Percentiles rank a stretch among this genome's conserved stretches.
phyloP scores from a whole-genome alignment of 2,113 vertebrate genomes.

The Eulemur macaco region DNA sequence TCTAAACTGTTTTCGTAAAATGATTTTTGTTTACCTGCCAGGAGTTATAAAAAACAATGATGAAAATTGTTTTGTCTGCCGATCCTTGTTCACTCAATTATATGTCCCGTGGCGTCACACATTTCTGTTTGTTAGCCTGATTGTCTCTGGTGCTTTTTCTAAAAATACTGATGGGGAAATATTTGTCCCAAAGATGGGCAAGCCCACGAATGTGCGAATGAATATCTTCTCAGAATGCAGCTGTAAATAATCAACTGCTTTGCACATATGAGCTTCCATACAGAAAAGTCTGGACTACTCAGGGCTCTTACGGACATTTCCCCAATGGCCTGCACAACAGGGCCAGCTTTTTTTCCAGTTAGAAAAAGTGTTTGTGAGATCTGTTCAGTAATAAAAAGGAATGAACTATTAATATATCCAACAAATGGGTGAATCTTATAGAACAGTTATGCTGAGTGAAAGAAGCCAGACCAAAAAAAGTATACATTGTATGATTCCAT shows the following conservation, averaged over 20 bases:
- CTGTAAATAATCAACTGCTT: not conserved
- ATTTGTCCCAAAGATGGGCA: not conserved
- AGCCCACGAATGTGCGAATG: not conserved
- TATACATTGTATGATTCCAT: not conserved
- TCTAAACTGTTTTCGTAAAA: conserved; percentile 5
- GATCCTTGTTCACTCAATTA: not conserved
- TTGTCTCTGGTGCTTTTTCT: not conserved
- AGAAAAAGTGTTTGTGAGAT: not conserved
- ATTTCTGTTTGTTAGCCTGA: not conserved
- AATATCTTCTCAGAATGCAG: not conserved
- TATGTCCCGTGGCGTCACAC: not conserved
- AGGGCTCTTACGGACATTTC: not conserved
- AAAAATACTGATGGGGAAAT: not conserved
- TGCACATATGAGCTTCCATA: not conserved
- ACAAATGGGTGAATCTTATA: not conserved
- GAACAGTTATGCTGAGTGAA: not conserved
- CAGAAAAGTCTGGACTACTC: not conserved
- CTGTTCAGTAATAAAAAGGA: not conserved
- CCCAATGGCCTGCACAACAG: not conserved
- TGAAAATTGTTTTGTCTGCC: not conserved
- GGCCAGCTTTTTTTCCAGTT: not conserved
- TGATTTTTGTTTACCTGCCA: not conserved
- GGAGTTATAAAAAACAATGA: not conserved
- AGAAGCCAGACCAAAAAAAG: not conserved
- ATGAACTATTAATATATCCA: not conserved